Percentiles rank a stretch among this genome's conserved stretches.
phyloP scores from a whole-genome alignment of 1,140 invertebrate species.

The Cydia strobilella region DNA sequence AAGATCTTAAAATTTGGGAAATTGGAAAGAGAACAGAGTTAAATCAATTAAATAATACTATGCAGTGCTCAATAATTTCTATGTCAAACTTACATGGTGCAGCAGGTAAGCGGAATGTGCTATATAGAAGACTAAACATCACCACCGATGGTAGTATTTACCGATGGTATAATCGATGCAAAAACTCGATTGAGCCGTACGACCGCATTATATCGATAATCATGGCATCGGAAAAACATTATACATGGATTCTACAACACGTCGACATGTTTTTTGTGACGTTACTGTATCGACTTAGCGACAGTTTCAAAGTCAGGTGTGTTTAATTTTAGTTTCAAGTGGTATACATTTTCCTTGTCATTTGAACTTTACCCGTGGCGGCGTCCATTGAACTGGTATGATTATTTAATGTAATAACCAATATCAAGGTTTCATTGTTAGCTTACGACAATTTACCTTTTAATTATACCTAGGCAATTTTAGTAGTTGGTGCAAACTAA shows the following conservation, averaged over 20 bases:
- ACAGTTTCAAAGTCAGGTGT: constrained; percentile 1
- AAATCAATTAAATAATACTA: background rate
- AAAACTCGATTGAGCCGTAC: constrained; percentile 47
- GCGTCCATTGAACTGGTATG: constrained; percentile 27
- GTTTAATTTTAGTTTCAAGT: background rate
- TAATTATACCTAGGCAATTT: background rate
- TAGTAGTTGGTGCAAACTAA: too few species aligned
- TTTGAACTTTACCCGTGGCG: constrained; percentile 10
- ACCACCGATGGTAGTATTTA: constrained; percentile 27
- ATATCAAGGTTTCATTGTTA: background rate
- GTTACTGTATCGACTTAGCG: background rate
- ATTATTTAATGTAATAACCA: constrained; percentile 29
- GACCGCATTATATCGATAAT: constrained; percentile 47
- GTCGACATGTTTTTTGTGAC: constrained; percentile 31
- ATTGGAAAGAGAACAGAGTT: background rate
- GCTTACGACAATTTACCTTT: background rate
- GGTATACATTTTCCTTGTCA: constrained; percentile 10
- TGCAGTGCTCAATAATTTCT: background rate
- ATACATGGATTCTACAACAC: constrained; percentile 39
- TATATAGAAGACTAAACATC: constrained; percentile 28
- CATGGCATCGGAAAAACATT: constrained; percentile 47
- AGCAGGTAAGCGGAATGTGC: constrained; percentile 20
- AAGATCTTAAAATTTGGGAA: background rate
- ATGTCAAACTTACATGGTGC: constrained; percentile 20
- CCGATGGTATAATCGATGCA: constrained; percentile 40